These are phyloP conservation scores for Macropis europaea DNA, from an alignment of 2,888 invertebrate species.

Conservation along the genomic window DNA sequence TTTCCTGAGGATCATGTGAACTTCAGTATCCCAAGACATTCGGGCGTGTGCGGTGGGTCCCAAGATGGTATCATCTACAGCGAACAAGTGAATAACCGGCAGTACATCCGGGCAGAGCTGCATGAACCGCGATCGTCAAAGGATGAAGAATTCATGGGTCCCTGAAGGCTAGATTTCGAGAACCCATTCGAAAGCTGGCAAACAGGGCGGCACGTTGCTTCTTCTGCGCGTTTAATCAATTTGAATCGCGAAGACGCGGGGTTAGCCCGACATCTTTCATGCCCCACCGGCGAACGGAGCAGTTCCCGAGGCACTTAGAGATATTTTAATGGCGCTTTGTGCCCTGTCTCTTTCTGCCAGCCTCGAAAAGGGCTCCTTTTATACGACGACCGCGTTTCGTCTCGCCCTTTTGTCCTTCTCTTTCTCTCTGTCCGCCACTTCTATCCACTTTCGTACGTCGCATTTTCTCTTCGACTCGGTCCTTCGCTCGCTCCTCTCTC, in stretches of 20 bases:
- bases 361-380: conserved; percentile 61
- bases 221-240: conserved; percentile 51
- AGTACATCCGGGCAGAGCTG: no score
- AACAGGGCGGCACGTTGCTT: not conserved
- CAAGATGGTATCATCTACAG: no score
- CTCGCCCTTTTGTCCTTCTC: conserved; percentile 64
- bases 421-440: conserved; percentile 6
- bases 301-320: conserved; percentile 58
- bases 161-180: not conserved
- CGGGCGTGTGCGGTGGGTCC: no score
- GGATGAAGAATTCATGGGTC: conserved; percentile 12
- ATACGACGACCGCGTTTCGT: conserved; percentile 63
- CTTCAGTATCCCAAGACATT: no score
- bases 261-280: conserved; percentile 47
- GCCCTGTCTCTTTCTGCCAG: conserved; percentile 50
- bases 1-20: no score
- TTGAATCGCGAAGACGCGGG: conserved; percentile 48
- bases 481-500: conserved; percentile 51
- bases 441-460: no score
- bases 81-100: no score
- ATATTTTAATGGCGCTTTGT: conserved; percentile 78
- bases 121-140: conserved; percentile 9
- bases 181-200: not conserved
- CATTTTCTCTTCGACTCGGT: conserved; percentile 37
- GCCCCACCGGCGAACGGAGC: conserved; percentile 14